Evolutionary conservation across 2,888 invertebrate species (phyloP), one percentile per base, ranked within the genome.

Genomic region (Limnephilus lunatus): DNA sequence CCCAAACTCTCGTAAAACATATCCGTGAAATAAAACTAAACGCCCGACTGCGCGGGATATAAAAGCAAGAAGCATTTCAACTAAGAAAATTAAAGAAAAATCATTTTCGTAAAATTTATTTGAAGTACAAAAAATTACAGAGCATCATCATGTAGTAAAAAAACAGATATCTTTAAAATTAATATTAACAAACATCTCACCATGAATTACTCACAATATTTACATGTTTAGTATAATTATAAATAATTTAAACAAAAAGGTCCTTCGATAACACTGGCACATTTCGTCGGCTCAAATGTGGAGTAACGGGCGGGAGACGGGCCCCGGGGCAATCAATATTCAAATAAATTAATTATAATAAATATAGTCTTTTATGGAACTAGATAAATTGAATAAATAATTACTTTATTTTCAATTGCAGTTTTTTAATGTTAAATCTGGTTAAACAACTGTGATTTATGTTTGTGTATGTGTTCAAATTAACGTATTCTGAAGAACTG

Each of bases 231-330:
- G 32, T 32, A 91, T 88, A 81, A 88, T 53, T 88, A 92, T 89
- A 92, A 91, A 91, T 91, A 91, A 30, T 86, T 48, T 86, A 85
- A 44, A 53, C 32, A 85, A 85, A 92, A 88, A 88, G 91, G 91
- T 68, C 68, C 82, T 90, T 83, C 81, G 82, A 80, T 91, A 31
- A 88, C 92, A 92, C 92, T 92, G 92, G 92, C 92, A 92, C 91
- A 91, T 88, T 80, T 48, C 44, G 44, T 90, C 81, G 92, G 90
- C 81, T 90, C 89, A 81, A 90, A 89, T 91, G 91, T 39, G 91
- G 39, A 15, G 44, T 9, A n/a, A 68, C 68, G 25, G 82, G 32
- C 32, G 19, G 31, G 32, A 82, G 82, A 32, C 82, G 82, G 11
- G 15, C 31, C 32, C 82, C 14, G 82, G 82, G 82, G 15, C 31